phyloP scores from a whole-genome alignment of 2,888 invertebrate genomes.

The Dryocosmus kuriphilus region DNA sequence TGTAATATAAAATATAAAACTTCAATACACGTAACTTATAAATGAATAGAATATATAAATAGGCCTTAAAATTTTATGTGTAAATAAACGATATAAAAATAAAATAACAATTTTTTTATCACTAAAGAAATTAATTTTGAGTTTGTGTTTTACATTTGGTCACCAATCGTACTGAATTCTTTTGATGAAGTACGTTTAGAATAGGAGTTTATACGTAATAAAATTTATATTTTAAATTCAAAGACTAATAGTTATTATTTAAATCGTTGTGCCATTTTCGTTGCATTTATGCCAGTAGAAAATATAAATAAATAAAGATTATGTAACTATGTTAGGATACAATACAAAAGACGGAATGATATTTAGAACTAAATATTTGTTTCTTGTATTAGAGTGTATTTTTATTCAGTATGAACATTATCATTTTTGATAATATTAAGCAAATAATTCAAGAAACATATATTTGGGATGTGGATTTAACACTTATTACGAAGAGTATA shows the following conservation, averaged over 20 bases:
- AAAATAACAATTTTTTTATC: constrained; percentile 30
- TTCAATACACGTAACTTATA: constrained; percentile 45
- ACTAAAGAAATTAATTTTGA: neutral
- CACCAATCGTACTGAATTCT: neutral
- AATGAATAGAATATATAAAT: constrained; percentile 59
- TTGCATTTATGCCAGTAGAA: neutral
- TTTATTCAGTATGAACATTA: neutral
- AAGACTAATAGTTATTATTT: neutral
- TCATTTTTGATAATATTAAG: no score
- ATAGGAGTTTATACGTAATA: neutral
- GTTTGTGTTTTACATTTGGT: neutral
- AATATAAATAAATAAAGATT: constrained; percentile 37
- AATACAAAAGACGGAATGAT: constrained; percentile 20
- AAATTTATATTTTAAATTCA: neutral
- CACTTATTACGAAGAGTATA: no score
- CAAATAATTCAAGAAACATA: no score
- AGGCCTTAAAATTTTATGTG: constrained; percentile 26
- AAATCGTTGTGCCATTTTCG: neutral
- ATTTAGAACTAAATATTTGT: neutral
- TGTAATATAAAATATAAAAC: constrained; percentile 62
- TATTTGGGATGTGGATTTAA: no score
- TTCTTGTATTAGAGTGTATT: neutral
- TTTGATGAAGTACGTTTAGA: no score
- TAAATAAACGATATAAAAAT: constrained; percentile 49
- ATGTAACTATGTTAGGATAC: constrained; percentile 46